Evolutionary conservation across 2,888 invertebrate genomes (phyloP), one percentile per base, ranked within the genome.

Genomic region (Thereva nobilitata): DNA sequence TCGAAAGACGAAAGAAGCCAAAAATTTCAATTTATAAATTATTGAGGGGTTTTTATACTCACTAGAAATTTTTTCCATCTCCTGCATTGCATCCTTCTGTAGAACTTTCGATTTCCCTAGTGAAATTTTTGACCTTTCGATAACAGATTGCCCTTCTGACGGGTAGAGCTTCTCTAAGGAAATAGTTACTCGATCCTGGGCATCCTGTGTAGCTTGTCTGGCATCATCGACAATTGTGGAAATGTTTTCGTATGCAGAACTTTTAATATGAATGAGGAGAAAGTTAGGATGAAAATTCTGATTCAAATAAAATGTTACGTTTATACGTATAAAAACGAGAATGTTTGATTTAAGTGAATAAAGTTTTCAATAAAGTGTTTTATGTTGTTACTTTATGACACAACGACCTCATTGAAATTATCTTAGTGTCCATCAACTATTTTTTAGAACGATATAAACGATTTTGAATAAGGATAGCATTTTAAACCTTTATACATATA

Each of bases 231-330:
- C 86, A 23, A 89, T 88, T 64, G 87, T 86, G 0, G 89, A 86
- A 1, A 95, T 92, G 64, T 89, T 87, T 68, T 89, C 87, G 72
- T 92, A 85, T 0, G 81, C 82, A 8, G 80, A 80, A 64, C 82
- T 80, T 53, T 1, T 65, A 57, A 8, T 50, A 56, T 42, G 7
- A 42, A 42, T 42, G 9, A 42, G 38, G 44, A 53, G 44, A 37
- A 42, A 37, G 35, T 23, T 52, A 7, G 3, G 4, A 52, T 34
- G 5, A 5, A 52, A 34, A 23, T 23, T 23, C 23, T 23, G 23
- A 23, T 23, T 23, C 23, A 2, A 23, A 23, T 23, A 23, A 23
- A 23, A 23, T 2, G 23, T 23, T 23, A 23, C n/a, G 23, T 23
- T 23, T 23, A 23, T 23, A 23, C 23, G 23, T 23, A 23, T 23